Evolutionary conservation across 2,797 vertebrate species (phyloP).

Genomic region (Protosalanx chinensis): DNA sequence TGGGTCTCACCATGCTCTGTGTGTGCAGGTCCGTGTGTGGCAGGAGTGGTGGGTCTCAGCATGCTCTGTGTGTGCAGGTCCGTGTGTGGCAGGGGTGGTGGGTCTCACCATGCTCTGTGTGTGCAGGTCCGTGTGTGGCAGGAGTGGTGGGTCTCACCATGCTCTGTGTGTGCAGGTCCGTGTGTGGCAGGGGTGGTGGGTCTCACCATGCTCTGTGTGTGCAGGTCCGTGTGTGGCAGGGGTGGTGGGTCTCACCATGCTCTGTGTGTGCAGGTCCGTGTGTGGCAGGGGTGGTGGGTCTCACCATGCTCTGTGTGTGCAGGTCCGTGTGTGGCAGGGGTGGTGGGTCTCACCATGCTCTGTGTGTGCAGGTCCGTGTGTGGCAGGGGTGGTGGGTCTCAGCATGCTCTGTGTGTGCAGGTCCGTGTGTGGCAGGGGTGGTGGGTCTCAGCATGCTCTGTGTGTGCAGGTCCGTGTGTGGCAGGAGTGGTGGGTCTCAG

Average conservation of each 20-base stretch:
- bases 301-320: slow-evolving; percentile 15
- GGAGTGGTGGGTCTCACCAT: slow-evolving; percentile 58
- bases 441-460: slow-evolving; percentile 53
- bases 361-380: slow-evolving; percentile 44
- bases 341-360: slow-evolving; percentile 55
- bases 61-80: slow-evolving; percentile 33
- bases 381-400: slow-evolving; percentile 54
- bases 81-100: slow-evolving; percentile 53
- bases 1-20: slow-evolving; percentile 52
- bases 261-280: slow-evolving; percentile 41
- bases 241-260: slow-evolving; percentile 57
- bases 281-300: slow-evolving; percentile 54
- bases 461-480: slow-evolving; percentile 45
- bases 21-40: slow-evolving; percentile 46
- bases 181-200: slow-evolving; percentile 55
- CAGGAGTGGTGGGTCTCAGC: slow-evolving; percentile 56
- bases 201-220: slow-evolving; percentile 47
- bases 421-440: slow-evolving; percentile 51
- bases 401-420: slow-evolving; percentile 47
- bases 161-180: slow-evolving; percentile 41
- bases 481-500: slow-evolving; percentile 56
- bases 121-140: slow-evolving; percentile 48
- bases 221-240: slow-evolving; percentile 51
- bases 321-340: slow-evolving; percentile 53
- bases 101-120: slow-evolving; percentile 51